Percentiles rank a stretch among this genome's conserved stretches.
phyloP scores from a whole-genome alignment of 2,888 invertebrate species.

The Flexamia atlantica region DNA sequence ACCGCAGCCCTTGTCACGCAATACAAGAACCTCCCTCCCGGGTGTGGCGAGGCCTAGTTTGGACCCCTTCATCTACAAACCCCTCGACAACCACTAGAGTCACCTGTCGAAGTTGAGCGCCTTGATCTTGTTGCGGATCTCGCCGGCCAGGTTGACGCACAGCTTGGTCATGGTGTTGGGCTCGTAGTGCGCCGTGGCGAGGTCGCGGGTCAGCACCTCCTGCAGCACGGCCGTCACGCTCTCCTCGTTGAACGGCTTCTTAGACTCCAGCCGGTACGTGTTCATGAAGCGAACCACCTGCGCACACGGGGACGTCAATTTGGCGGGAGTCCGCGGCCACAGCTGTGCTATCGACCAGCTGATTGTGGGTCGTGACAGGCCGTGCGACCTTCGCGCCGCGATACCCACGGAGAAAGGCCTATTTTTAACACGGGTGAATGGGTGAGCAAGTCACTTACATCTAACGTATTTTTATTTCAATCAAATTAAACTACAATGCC shows the following conservation, averaged over 20 bases:
- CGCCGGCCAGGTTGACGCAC: conserved; percentile 78
- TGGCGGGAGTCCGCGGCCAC: neutral
- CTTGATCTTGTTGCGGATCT: conserved; percentile 80
- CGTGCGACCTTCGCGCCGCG: conserved; percentile 36
- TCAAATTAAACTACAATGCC: no score
- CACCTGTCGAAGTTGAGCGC: conserved; percentile 84
- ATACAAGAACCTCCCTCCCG: no score
- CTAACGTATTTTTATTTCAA: no score
- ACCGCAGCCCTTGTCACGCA: no score
- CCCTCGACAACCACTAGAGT: no score
- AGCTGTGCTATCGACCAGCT: conserved; percentile 4
- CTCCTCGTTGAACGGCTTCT: conserved; percentile 81
- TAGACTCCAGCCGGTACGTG: conserved; percentile 81
- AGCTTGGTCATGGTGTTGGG: conserved; percentile 78
- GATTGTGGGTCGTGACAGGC: conserved; percentile 30
- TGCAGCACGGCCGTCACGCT: conserved; percentile 80
- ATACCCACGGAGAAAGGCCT: no score
- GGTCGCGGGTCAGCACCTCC: conserved; percentile 78
- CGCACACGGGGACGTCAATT: neutral
- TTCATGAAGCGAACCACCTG: conserved; percentile 77
- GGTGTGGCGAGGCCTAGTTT: no score
- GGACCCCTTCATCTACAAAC: no score
- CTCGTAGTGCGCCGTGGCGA: conserved; percentile 80
- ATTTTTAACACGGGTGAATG: no score
- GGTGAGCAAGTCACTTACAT: no score